phyloP scores from a whole-genome alignment of 2,888 invertebrate genomes.

The Sinhomidia bicolor region DNA sequence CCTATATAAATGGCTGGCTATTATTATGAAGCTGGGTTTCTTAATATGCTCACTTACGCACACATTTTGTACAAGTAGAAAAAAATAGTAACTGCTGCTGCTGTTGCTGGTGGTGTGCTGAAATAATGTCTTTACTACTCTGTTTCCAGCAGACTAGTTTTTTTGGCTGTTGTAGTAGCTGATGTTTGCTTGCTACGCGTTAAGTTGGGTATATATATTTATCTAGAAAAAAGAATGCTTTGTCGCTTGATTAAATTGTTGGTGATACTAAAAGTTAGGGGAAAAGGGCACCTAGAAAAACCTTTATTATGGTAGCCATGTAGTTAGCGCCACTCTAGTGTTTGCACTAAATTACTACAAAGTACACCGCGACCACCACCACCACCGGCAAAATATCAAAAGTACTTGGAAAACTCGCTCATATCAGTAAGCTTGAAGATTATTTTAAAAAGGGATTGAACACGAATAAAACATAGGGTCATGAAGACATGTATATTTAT shows the following conservation, averaged over 20 bases:
- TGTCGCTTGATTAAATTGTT: conserved; percentile 16
- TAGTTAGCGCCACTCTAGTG: too few relatives aligned
- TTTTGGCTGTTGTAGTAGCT: not conserved
- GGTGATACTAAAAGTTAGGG: not conserved
- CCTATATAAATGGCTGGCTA: not conserved
- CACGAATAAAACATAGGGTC: not conserved
- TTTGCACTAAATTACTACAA: too few relatives aligned
- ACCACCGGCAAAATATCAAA: too few relatives aligned
- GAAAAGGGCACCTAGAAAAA: too few relatives aligned
- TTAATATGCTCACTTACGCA: not conserved
- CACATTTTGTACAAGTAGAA: not conserved
- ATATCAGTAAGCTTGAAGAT: too few relatives aligned
- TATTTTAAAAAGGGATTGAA: not conserved
- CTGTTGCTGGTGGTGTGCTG: too few relatives aligned
- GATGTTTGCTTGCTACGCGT: not conserved
- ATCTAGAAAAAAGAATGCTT: not conserved
- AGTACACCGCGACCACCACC: too few relatives aligned
- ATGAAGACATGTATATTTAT: too few relatives aligned
- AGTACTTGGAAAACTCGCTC: too few relatives aligned
- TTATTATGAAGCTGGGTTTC: not conserved
- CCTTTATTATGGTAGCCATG: too few relatives aligned
- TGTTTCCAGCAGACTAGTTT: too few relatives aligned
- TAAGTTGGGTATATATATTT: not conserved
- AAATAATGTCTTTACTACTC: not conserved
- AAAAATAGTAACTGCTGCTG: not conserved